These are phyloP conservation scores for Pseudonaja textilis DNA, from an alignment of 2,113 vertebrate genomes.

Conservation along the genomic window DNA sequence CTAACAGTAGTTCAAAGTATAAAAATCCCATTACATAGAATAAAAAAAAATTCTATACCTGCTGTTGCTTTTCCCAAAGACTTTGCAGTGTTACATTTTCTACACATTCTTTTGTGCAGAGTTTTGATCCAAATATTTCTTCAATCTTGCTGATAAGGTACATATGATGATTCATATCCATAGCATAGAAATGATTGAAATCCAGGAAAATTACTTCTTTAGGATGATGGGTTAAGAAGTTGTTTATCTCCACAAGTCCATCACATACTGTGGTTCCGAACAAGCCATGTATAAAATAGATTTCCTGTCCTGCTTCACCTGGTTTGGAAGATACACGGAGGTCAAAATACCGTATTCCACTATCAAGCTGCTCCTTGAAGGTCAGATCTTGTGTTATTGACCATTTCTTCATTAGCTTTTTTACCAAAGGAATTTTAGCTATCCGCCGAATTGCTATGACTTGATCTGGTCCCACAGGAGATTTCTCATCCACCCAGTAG, in stretches of 20 bases:
- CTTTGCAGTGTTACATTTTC: slow-evolving; percentile 83
- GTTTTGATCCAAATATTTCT: slow-evolving; percentile 85
- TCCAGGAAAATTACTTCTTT: slow-evolving; percentile 90
- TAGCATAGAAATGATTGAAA: slow-evolving; percentile 97
- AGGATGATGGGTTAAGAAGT: slow-evolving; percentile 81
- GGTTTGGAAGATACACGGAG: slow-evolving; percentile 96
- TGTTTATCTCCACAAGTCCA: slow-evolving; percentile 86
- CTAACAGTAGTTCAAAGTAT: background rate
- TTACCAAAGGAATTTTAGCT: slow-evolving; percentile 79
- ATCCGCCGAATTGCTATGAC: slow-evolving; percentile 79
- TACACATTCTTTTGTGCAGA: slow-evolving; percentile 79
- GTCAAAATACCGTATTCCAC: slow-evolving; percentile 97
- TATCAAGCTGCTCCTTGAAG: slow-evolving; percentile 91
- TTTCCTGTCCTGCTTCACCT: slow-evolving; percentile 81
- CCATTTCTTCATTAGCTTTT: slow-evolving; percentile 89
- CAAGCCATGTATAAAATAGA: slow-evolving; percentile 95
- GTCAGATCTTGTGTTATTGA: slow-evolving; percentile 91
- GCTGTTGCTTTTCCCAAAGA: slow-evolving; percentile 87
- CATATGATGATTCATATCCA: slow-evolving; percentile 85
- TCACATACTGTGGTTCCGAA: slow-evolving; percentile 92
- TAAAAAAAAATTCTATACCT: slow-evolving; percentile 71
- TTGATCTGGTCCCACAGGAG: slow-evolving; percentile 86
- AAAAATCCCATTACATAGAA: background rate
- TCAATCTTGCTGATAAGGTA: slow-evolving; percentile 81
- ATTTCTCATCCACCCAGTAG: slow-evolving; percentile 87